phyloP scores from a whole-genome alignment of 2,888 invertebrate species.

The Hecatera dysodea region DNA sequence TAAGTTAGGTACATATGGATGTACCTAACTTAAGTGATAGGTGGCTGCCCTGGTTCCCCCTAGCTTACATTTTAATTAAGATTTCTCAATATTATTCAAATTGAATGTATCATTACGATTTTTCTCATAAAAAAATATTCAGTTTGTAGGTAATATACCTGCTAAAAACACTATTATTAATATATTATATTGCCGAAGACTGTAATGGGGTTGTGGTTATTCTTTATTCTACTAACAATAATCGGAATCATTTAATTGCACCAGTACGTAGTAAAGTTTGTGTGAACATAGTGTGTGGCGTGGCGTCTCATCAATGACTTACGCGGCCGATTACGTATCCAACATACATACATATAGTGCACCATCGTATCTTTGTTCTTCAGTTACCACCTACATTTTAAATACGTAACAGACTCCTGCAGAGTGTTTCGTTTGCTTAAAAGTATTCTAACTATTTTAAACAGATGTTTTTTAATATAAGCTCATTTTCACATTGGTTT shows the following conservation, averaged over 20 bases:
- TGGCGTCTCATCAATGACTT: slow-evolving; percentile 66
- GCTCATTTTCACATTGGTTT: slow-evolving; percentile 14
- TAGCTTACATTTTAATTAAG: too few relatives aligned
- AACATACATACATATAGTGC: slow-evolving; percentile 76
- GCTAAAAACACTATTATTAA: background rate
- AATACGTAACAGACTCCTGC: slow-evolving; percentile 59
- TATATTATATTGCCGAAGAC: slow-evolving; percentile 19
- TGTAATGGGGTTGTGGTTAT: slow-evolving; percentile 54
- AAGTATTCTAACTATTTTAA: slow-evolving; percentile 4
- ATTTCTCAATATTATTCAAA: slow-evolving; percentile 5
- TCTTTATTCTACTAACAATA: slow-evolving; percentile 57
- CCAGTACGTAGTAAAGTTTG: slow-evolving; percentile 40
- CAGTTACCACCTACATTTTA: slow-evolving; percentile 69
- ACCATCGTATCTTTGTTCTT: slow-evolving; percentile 72
- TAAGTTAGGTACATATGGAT: too few relatives aligned
- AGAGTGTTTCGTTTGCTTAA: slow-evolving; percentile 14
- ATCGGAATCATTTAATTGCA: slow-evolving; percentile 56
- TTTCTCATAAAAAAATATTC: background rate
- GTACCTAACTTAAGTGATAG: too few relatives aligned
- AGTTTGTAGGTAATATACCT: background rate
- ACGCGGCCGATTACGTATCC: slow-evolving; percentile 68
- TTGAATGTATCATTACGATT: background rate
- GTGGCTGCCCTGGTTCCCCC: too few relatives aligned
- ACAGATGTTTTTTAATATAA: slow-evolving; percentile 11
- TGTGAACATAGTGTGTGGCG: slow-evolving; percentile 48